Base-by-base conservation (phyloP, 1,140 invertebrate species). In the Calephelis virginiensis region DNA sequence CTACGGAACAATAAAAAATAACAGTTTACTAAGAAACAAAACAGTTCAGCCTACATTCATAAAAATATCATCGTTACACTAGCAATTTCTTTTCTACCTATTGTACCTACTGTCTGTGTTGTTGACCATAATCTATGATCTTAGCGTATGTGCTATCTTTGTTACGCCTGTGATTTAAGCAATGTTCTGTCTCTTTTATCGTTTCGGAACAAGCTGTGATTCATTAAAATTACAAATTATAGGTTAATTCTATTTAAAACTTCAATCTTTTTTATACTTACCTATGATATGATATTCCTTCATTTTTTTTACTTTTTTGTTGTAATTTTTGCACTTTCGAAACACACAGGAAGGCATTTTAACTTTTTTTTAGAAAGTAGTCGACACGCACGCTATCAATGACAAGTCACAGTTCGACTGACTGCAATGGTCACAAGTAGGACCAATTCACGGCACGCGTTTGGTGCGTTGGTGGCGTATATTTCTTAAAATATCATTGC, bases 1-100 rank as follows among this genome's bases (percentile, higher is more conserved):
- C 6, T 73, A 61, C 11, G 28, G 12, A 50, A 50, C n/a, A 50
- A 50, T 50, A 50, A 50, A 37, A 64, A 64, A 45, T 28, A 68
- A 60, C 13, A 14, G n/a, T 14, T 17, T 14, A 50, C 13, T 50
- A 13, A 14, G 9, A 50, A 17, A 8, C 7, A 8, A 50, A 50
- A 50, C 0, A 43, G 8, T 43, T 43, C 8, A 43, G 40, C 49
- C 49, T 50, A 50, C 49, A 17, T 50, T 50, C 13, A 50, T 50
- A 50, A 50, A 50, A 17, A 50, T 14, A 13, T 14, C 49, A 50
- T 50, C 47, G n/a, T 49, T 49, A 49, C 47, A 49, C 6, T 13
- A 48, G n/a, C 47, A 28, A 28, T 49, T 49, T 49, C 47, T 49
- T 49, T n/a, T 13, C 47, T 49, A 13, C 47, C 47, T 49, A 49